phyloP scores from a whole-genome alignment of 2,888 invertebrate species.

The Orthosia gracilis region DNA sequence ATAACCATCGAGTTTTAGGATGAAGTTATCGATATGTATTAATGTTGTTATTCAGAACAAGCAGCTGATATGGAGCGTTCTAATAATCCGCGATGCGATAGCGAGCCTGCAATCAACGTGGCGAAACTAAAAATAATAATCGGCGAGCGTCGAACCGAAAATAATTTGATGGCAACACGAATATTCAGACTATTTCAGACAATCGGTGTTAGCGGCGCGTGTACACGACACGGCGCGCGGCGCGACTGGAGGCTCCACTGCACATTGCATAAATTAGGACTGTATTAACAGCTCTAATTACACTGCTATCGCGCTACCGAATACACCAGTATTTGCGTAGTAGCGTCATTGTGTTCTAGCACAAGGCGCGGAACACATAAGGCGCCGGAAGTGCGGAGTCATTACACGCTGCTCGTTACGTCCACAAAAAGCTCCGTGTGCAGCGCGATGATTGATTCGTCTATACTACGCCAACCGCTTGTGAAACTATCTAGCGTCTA shows the following conservation, averaged over 20 bases:
- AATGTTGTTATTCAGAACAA: slow-evolving; percentile 78
- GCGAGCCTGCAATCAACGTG: slow-evolving; percentile 72
- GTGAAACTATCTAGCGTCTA: slow-evolving; percentile 81
- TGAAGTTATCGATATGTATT: slow-evolving; percentile 71
- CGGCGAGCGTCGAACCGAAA: slow-evolving; percentile 74
- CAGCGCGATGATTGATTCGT: slow-evolving; percentile 85
- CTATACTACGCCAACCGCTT: slow-evolving; percentile 76
- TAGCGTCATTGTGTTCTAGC: slow-evolving; percentile 75
- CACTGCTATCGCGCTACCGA: slow-evolving; percentile 77
- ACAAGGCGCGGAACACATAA: slow-evolving; percentile 72
- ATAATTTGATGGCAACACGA: slow-evolving; percentile 78
- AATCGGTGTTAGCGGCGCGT: slow-evolving; percentile 65
- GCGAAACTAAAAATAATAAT: slow-evolving; percentile 79
- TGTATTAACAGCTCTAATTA: slow-evolving; percentile 84
- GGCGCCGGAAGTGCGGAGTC: slow-evolving; percentile 80
- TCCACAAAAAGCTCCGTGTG: slow-evolving; percentile 80
- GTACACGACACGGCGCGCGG: slow-evolving; percentile 44
- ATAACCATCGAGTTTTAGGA: slow-evolving; percentile 75
- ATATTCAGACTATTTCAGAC: slow-evolving; percentile 70
- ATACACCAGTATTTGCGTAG: slow-evolving; percentile 76
- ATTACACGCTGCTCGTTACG: slow-evolving; percentile 82
- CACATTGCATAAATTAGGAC: slow-evolving; percentile 78
- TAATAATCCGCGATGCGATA: slow-evolving; percentile 75
- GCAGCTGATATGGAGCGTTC: slow-evolving; percentile 72
- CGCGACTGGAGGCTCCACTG: slow-evolving; percentile 64